These are phyloP conservation scores for Aramus guarauna DNA, from an alignment of 2,113 vertebrate genomes.

Conservation along the genomic window DNA sequence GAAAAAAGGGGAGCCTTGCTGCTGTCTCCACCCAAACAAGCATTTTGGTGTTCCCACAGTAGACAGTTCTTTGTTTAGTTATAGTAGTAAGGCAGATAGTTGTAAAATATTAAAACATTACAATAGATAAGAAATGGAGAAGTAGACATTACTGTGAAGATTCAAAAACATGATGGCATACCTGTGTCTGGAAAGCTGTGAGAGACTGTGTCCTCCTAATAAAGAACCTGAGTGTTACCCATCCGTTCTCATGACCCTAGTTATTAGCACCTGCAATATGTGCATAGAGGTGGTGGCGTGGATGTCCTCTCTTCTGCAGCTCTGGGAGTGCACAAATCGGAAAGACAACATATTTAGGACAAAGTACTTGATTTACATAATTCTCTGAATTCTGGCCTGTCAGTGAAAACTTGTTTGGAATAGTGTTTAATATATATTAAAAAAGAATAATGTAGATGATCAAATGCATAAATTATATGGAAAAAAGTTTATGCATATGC, in stretches of 20 bases:
- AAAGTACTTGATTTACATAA: not conserved
- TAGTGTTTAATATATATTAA: not conserved
- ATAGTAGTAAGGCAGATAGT: not conserved
- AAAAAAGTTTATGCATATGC: not conserved
- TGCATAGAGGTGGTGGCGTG: not conserved
- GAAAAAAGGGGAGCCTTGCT: not conserved
- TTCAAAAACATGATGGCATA: not conserved
- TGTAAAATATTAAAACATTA: not conserved
- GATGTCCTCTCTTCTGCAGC: not conserved
- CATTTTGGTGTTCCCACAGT: not conserved
- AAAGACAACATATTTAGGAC: not conserved
- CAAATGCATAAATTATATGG: not conserved
- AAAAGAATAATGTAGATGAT: not conserved
- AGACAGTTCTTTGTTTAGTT: not conserved
- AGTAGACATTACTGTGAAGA: not conserved
- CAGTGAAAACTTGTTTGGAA: not conserved
- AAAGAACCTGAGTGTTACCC: not conserved
- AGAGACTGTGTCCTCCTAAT: not conserved
- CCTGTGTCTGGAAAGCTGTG: not conserved
- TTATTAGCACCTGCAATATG: not conserved
- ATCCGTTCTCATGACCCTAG: fast-evolving
- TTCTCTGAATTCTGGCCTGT: not conserved
- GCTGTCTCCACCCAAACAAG: not conserved
- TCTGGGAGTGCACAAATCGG: not conserved
- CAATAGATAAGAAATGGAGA: not conserved